These are phyloP conservation scores for Pentalonia nigronervosa DNA, from an alignment of 1,140 invertebrate species.

Conservation along the genomic window DNA sequence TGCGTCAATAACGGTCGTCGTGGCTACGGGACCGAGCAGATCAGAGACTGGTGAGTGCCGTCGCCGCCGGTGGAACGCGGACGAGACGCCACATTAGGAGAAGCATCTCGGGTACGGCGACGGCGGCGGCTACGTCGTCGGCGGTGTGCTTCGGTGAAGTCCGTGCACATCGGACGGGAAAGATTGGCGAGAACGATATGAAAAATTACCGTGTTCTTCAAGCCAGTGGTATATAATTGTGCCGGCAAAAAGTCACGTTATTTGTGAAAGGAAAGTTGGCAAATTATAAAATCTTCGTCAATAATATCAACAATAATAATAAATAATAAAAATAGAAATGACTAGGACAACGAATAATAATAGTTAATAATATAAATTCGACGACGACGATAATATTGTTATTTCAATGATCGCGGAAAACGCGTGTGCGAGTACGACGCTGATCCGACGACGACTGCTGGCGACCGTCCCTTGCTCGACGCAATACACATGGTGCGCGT, in stretches of 20 bases:
- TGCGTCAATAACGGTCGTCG: not conserved
- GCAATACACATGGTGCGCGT: conserved; percentile 24
- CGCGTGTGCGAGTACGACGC: not conserved
- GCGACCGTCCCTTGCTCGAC: not conserved
- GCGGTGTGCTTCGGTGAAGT: not conserved
- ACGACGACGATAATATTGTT: not conserved
- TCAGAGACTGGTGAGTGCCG: not conserved
- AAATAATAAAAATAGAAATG: not conserved
- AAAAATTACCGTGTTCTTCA: not conserved
- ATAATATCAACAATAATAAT: not conserved
- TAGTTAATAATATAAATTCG: not conserved
- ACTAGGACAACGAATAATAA: not conserved
- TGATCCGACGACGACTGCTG: not conserved
- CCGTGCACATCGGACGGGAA: not conserved
- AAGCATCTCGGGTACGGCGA: not conserved
- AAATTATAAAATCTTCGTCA: not conserved
- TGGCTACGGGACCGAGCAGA: not conserved
- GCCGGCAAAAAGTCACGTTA: not conserved
- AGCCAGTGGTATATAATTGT: not conserved
- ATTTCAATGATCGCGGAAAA: not conserved
- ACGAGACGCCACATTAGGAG: not conserved
- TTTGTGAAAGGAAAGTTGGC: too few relatives aligned
- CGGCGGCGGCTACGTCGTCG: not conserved
- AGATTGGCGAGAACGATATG: not conserved
- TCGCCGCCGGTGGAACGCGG: not conserved